Base-by-base conservation (phyloP, 1,140 invertebrate genomes). In the Achatina immaculata region DNA sequence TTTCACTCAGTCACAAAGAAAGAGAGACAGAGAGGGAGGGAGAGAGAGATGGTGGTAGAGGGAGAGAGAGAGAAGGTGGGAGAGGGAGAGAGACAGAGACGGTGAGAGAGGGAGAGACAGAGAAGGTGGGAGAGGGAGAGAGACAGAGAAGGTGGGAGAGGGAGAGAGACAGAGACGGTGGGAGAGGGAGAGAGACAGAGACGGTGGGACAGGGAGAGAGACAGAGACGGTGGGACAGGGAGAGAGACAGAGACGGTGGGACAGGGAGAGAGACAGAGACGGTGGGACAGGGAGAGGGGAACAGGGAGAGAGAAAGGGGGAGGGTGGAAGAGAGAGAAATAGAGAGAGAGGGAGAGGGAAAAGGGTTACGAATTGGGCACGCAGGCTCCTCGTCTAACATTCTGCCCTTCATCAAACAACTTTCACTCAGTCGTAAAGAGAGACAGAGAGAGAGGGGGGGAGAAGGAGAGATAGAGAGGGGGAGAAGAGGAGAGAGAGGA, bases 1-100 rank as follows among this genome's bases (percentile, higher is more conserved):
- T 51, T 51, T 24, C 11, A 51, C 11, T 24, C 24, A 14, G 11
- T 14, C 48, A 68, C 14, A 31, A 28, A 31, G 34, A 68, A 28
- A 31, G 34, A 31, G 65, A 68, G 11, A 71, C 34, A 48, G 62
- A 45, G 66, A 48, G 76, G 34, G 62, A 66, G 76, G 66, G 51
- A 40, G 51, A 66, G 40, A 38, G 42, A 78, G 28, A 48, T 16
- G 24, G 69, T n/a, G 1, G 36, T 0, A 0, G 69, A 14, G 69
- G 1, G 36, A 38, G 69, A 72, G 69, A 36, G 69, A 40, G 19
- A 38, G 11, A 0, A 4, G n/a, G 7, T 34, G 36, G n/a, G 69
- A 40, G 69, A 36, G n/a, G n/a, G 34, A 14, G 11, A 72, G 28
- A 40, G 28, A 40, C 11, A 24, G 69, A 36, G 34, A 40, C n/a